A percentile compares a stretch with the other conserved stretches of the same genome.
These are phyloP conservation scores for pig (Sus scrofa) DNA, from an alignment of 2,113 vertebrate species.

Conservation along the genomic window DNA sequence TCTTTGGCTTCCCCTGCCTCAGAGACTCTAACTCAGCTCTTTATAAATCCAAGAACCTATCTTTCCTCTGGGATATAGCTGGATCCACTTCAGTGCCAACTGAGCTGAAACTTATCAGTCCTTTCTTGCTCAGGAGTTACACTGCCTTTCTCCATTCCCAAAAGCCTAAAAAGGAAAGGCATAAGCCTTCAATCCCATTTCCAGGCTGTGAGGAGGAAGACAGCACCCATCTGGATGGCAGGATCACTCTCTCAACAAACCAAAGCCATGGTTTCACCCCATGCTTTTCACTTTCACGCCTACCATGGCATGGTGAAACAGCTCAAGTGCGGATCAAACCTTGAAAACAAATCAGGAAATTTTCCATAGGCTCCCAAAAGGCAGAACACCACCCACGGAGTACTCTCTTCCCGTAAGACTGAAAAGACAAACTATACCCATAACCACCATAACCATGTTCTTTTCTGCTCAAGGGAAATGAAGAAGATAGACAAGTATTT, in stretches of 20 bases:
- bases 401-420: background rate
- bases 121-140: slow-evolving; percentile 31
- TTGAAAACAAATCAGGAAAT: slow-evolving; percentile 68
- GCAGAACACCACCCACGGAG: background rate
- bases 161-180: slow-evolving; percentile 25
- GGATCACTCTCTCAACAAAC: slow-evolving; percentile 46
- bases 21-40: slow-evolving; percentile 28
- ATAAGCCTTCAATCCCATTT: background rate
- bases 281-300: background rate
- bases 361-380: slow-evolving; percentile 43
- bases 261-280: slow-evolving; percentile 24
- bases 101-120: background rate
- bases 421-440: background rate
- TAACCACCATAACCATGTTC: background rate
- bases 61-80: background rate
- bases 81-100: background rate
- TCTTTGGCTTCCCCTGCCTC: background rate
- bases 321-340: slow-evolving; percentile 60
- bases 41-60: slow-evolving; percentile 10
- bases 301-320: slow-evolving; percentile 64
- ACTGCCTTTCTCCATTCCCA: background rate
- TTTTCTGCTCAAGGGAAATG: background rate
- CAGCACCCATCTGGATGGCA: background rate
- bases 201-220: background rate
- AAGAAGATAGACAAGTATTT: background rate